Conservation (phyloP, 2,113 vertebrate genomes). For the Lophius piscatorius region DNA sequence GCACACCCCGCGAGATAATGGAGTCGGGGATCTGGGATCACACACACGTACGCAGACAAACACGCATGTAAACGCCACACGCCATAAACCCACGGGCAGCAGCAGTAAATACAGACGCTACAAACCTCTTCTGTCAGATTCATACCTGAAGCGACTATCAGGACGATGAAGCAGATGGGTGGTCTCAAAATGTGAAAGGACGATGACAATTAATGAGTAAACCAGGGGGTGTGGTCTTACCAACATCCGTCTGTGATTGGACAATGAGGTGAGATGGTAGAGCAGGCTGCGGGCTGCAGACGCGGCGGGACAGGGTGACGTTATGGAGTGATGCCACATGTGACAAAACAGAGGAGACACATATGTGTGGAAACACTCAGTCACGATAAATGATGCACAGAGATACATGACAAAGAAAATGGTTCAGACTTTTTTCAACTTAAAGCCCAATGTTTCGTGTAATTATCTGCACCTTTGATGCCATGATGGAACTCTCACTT, state of each 20-base stretch:
- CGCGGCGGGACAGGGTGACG: no score
- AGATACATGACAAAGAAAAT: neutral
- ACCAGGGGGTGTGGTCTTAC: slow-evolving; percentile 58
- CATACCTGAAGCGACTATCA: neutral
- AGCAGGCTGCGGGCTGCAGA: slow-evolving; percentile 57
- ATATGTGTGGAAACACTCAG: no score
- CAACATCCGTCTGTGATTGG: slow-evolving; percentile 63
- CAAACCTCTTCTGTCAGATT: no score
- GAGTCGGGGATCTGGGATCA: slow-evolving; percentile 94
- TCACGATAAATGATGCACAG: slow-evolving; percentile 6
- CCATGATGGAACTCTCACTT: no score
- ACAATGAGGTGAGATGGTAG: slow-evolving; percentile 60
- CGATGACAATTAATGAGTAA: slow-evolving; percentile 28
- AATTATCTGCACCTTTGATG: no score
- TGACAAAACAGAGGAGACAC: no score
- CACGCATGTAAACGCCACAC: slow-evolving; percentile 17
- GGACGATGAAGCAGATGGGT: slow-evolving; percentile 20
- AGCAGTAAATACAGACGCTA: no score
- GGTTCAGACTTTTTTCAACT: slow-evolving; percentile 10
- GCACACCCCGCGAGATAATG: slow-evolving; percentile 98
- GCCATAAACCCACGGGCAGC: neutral
- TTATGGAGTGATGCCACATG: no score
- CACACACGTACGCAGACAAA: slow-evolving; percentile 19
- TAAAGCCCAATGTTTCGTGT: neutral
- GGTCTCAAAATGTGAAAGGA: slow-evolving; percentile 12